Percentiles rank a stretch among this genome's conserved stretches.
Conservation (phyloP, 2,113 vertebrate genomes). For the Procavia capensis region DNA sequence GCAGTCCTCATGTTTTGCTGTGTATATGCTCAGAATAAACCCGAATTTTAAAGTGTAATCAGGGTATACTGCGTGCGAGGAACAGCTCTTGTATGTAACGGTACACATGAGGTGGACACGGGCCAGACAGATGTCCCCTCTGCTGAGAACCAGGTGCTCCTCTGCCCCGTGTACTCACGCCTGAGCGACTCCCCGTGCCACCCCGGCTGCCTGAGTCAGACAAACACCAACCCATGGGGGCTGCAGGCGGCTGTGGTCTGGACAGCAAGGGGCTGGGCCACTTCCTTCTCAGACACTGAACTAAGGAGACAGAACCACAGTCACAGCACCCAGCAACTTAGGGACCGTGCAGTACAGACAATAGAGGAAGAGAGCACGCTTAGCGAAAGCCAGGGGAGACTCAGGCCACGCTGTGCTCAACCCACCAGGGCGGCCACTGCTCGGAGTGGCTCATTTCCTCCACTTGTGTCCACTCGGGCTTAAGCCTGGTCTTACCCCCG, state of each 20-base stretch:
- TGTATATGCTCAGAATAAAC: too few relatives aligned
- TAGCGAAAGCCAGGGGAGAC: too few relatives aligned
- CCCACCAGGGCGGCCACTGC: neutral
- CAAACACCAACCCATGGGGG: neutral
- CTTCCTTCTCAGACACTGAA: neutral
- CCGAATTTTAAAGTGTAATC: too few relatives aligned
- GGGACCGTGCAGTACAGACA: neutral
- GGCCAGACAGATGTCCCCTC: neutral
- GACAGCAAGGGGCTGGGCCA: neutral
- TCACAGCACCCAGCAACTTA: neutral
- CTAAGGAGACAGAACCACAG: neutral
- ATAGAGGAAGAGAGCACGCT: neutral
- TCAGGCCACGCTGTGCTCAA: neutral
- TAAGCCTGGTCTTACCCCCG: neutral
- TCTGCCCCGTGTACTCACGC: neutral
- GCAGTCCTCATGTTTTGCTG: too few relatives aligned
- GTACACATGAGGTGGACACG: neutral
- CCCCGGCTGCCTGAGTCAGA: neutral
- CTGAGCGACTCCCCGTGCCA: neutral
- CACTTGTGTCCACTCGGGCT: neutral
- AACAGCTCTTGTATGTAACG: neutral
- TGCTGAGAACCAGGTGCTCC: neutral
- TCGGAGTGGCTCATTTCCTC: neutral
- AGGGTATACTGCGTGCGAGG: too few relatives aligned
- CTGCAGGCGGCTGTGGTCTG: neutral